These are phyloP conservation scores for Antitype chi DNA, from an alignment of 2,888 invertebrate species.

Conservation along the genomic window DNA sequence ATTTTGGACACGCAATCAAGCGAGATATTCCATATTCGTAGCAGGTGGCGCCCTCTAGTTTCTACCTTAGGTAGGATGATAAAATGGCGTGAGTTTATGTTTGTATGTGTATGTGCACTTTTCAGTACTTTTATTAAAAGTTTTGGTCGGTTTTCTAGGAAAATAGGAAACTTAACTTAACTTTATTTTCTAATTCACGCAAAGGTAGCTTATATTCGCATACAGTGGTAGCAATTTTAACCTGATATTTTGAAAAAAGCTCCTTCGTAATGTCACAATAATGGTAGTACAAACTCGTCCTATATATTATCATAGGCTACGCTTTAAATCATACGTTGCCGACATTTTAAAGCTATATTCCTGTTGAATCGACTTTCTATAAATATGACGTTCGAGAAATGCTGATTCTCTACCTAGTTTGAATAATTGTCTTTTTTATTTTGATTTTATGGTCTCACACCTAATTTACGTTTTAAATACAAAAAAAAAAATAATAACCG, in stretches of 20 bases:
- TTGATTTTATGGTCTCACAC: background rate
- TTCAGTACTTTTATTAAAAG: background rate
- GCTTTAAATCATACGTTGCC: background rate
- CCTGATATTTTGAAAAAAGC: background rate
- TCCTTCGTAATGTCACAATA: too few relatives aligned
- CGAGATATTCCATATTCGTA: background rate
- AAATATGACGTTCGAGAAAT: background rate
- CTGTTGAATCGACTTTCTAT: background rate
- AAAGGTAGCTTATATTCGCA: background rate
- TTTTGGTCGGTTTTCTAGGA: background rate
- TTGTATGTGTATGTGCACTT: background rate
- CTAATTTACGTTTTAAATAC: too few relatives aligned
- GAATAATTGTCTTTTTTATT: too few relatives aligned
- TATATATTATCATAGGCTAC: too few relatives aligned
- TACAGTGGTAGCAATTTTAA: background rate
- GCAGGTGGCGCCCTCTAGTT: background rate
- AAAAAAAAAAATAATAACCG: too few relatives aligned
- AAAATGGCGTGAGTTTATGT: background rate
- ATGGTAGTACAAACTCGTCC: too few relatives aligned
- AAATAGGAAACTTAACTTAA: background rate
- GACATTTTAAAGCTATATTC: background rate
- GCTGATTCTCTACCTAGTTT: too few relatives aligned
- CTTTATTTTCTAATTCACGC: background rate
- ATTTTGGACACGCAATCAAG: background rate
- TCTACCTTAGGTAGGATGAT: background rate